phyloP scores from a whole-genome alignment of 2,888 invertebrate genomes.

The Drosophila greeni region DNA sequence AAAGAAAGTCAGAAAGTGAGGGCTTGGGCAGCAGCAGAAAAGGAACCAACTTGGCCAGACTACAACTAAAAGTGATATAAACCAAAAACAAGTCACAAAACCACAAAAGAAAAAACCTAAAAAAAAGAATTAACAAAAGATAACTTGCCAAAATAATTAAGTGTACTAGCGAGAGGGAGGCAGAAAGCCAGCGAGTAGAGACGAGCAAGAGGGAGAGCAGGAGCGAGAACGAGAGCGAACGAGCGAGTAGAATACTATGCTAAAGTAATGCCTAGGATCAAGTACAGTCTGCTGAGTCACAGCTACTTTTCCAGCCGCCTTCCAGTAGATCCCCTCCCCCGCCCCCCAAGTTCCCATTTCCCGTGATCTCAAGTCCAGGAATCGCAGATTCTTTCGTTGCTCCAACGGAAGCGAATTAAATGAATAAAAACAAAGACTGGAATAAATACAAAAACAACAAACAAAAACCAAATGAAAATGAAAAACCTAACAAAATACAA shows the following conservation, averaged over 20 bases:
- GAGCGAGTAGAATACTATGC: slow-evolving; percentile 37
- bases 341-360: not conserved
- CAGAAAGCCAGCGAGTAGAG: not conserved
- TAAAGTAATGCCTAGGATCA: slow-evolving; percentile 44
- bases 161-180: slow-evolving; percentile 46
- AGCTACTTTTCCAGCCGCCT: slow-evolving; percentile 31
- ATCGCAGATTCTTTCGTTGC: slow-evolving; percentile 20
- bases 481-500: slow-evolving; percentile 35
- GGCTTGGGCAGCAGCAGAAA: slow-evolving; percentile 2
- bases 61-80: slow-evolving; percentile 63
- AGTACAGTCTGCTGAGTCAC: slow-evolving; percentile 28
- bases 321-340: slow-evolving; percentile 1
- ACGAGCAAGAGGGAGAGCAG: not conserved
- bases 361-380: slow-evolving; percentile 18
- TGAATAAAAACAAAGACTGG: slow-evolving; percentile 66
- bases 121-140: slow-evolving; percentile 36
- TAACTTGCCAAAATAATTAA: slow-evolving; percentile 71
- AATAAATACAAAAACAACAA: slow-evolving; percentile 48
- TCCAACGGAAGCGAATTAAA: slow-evolving; percentile 38
- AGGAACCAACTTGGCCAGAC: slow-evolving; percentile 50
- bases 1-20: not conserved
- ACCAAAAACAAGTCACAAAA: slow-evolving; percentile 53
- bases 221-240: slow-evolving; percentile 5
- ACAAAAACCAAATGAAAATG: slow-evolving; percentile 44
- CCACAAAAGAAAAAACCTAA: slow-evolving; percentile 2